Base-by-base conservation (phyloP, 64 coral and sea anemone genomes). In the Acropora yongei region DNA sequence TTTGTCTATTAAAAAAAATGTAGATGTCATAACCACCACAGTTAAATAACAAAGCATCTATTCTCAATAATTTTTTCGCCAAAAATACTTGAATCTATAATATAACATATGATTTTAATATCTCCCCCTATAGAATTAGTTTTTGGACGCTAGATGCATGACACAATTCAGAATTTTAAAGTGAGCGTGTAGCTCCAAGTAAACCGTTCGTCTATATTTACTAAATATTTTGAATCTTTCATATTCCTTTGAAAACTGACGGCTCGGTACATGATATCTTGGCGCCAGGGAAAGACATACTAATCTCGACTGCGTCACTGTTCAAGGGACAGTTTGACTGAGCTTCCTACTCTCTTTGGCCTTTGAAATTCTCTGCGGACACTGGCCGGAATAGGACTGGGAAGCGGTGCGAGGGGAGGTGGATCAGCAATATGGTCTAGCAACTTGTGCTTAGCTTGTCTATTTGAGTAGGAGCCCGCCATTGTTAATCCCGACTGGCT, bases 361-460 rank as follows among this genome's bases (percentile, higher is more conserved):
- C 75, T 83, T 91, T 90, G 88, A 87, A 97, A 97, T 47, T 97
- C 92, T 91, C 84, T 94, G 42, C 92, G 87, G 3, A 97, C 92
- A 84, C 95, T 89, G 41, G 75, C 84, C 49, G 95, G 89, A 8
- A 94, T 77, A 16, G 85, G 76, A 63, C 47, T 94, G 57, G 78
- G 88, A 16, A 97, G 76, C 3, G 88, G 78, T 1, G 88, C 91
- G 1, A 97, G 82, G 50, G 95, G 92, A 16, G 95, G 95, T 71
- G 95, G 95, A 43, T 94, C 92, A 8, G 92, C 74, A 74, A 97
- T 81, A 66, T 58, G 78, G 76, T 97, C 92, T 47, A 97, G 87
- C 57, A 89, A 88, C 78, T 93, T 97, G 19, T 89, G 91, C 71
- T 94, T 97, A 5, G 49, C 55, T 19, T 80, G 83, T 46, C 75